Base-by-base conservation (phyloP, 2,113 vertebrate genomes). In the Aphelocoma coerulescens region DNA sequence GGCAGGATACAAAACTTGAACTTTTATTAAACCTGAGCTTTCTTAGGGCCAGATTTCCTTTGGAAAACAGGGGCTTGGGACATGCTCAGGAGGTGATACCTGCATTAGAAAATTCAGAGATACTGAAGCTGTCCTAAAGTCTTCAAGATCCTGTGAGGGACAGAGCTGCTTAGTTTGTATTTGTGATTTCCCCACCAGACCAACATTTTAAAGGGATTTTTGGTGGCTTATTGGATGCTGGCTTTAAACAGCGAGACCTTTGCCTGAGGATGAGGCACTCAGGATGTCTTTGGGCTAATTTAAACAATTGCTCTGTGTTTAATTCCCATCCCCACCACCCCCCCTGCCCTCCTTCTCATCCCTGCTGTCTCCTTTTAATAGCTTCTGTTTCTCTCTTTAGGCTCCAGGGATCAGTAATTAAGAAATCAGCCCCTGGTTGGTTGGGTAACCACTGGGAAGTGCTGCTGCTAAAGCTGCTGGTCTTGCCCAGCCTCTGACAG, bases 381-480 rank as follows among this genome's bases (percentile, higher is more conserved):
- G 66, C 65, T 93, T 33, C 44, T 67, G 57, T 35, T 91, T 23
- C 52, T 86, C 39, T 82, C 33, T 46, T 21, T 8, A 35, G 65
- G 39, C 89, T 91, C 73, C 49, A 44, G 88, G 67, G 88, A 91
- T 65, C 30, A 22, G 27, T 93, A 75, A 95, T 91, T 85, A 95
- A 91, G 93, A 51, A 89, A 89, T 85, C 61, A 75, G 74, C 74
- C 54, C 61, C 54, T 90, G 87, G 49, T 69, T 87, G 88, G 37
- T 32, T 77, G 92, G 58, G 51, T 62, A 71, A 87, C 39, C 33
- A 2, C 26, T 59, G 91, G 57, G 66, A 72, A 66, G 24, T 41
- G 79, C 79, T 44, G 79, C 78, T 78, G 89, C 10, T 79, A 49
- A 21, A n/a, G 79, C 78, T 44, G 78, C 82, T 85, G 89, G 8